Base-by-base conservation (phyloP, 1,140 invertebrate species). In the Lepidurus arcticus region DNA sequence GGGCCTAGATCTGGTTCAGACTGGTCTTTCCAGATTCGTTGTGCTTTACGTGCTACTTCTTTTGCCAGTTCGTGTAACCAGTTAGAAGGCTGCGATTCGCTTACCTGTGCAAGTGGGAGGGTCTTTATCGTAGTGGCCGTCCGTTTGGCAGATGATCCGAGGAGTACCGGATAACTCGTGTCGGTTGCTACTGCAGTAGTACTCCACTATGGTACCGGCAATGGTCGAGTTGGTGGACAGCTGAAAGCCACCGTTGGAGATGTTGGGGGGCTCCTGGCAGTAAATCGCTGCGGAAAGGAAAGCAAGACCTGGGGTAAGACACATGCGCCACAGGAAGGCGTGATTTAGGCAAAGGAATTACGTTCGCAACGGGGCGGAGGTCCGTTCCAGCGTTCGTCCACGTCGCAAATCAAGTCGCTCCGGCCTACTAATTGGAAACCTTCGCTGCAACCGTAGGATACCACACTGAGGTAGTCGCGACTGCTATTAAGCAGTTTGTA, bases 371-470 rank as follows among this genome's bases (percentile, higher is more conserved):
- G 86, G 7, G 95, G 94, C 78, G 95, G 95, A 42, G 94, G 94
- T 75, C 94, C 95, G 83, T 97, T 95, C 95, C 95, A 97, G 77
- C 93, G 88, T 83, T 94, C 93, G 82, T 97, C 94, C 81, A 96
- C 92, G 84, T 97, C 95, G 83, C 95, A 97, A 7, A 92, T 92
- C 2, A 97, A 86, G 80, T 92, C 88, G 1, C 92, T 90, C 43
- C 94, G 88, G 80, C 90, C 90, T 44, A 92, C 90, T 88, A 96
- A 92, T 83, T 93, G 91, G 84, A 91, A 94, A 6, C 94, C 94
- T 80, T 92, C 89, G 13, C 92, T 88, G 82, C 95, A 97, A 11
- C 87, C 86, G 82, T 97, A 97, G 76, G 93, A 88, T 7, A 96
- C 94, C 82, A 92, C 90, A 78, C 93, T 94, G 13, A 94, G 86